Evolutionary conservation across 2,797 vertebrate species (phyloP), one percentile per base, ranked within the genome.

Genomic region (Danio albolineatus): DNA sequence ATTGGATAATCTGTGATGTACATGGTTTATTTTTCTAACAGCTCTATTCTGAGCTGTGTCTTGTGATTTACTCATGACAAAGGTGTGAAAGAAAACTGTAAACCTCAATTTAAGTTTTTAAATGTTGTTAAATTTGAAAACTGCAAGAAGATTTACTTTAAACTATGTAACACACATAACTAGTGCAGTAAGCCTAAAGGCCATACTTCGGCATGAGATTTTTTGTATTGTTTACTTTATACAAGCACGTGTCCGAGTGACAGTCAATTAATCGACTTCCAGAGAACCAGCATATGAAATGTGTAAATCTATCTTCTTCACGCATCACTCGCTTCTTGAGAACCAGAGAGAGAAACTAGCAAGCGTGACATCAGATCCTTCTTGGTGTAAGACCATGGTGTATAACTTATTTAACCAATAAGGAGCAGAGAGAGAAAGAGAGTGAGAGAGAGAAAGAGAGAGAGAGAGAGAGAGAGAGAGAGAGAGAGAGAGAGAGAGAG

Each of bases 261-360:
- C 8, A n/a, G 16, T 16, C n/a, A 39, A 39, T 10, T 17, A 67
- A 36, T 10, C 5, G 6, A 21, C 17, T 65, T 76, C 9, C 13
- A 54, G 17, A n/a, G 48, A 76, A 64, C 2, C 7, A 10, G 36
- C 39, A 28, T 43, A 41, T 13, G 19, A 0, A 54, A 10, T 2
- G 6, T 5, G 7, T 14, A 56, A 72, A 44, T 0, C 1, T 9
- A 57, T 72, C 38, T 21, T 21, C 36, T 46, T 75, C 12, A 21
- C 0, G 17, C 10, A 41, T 64, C 8, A 41, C 4, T 44, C 39
- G 13, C 13, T n/a, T 76, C 28, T 17, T 7, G 13, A 9, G 19
- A 65, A 76, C 4, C 38, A 28, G 28, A 76, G 38, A 28, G 39
- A 54, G 17, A 76, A 65, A 54, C 61, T 28, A 6, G 49, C 19